phyloP scores from a whole-genome alignment of 2,113 vertebrate genomes.

The Lampris incognitus region DNA sequence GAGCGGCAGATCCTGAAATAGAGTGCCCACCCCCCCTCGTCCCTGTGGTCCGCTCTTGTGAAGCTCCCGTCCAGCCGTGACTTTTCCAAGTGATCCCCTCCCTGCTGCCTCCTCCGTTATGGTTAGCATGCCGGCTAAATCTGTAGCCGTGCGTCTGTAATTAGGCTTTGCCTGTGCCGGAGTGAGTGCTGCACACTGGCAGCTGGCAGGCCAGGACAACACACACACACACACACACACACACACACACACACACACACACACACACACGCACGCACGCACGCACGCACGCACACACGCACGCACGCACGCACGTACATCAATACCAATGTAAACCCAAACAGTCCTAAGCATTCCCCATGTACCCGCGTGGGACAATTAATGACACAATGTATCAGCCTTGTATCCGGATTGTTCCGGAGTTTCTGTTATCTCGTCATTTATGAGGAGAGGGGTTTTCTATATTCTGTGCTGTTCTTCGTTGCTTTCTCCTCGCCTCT shows the following conservation, averaged over 20 bases:
- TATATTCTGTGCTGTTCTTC: no score
- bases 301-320: constrained; percentile 5
- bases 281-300: background rate
- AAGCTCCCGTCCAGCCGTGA: constrained; percentile 83
- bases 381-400: no score
- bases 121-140: constrained; percentile 88
- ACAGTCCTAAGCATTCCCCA: background rate
- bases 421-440: no score
- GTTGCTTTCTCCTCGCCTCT: constrained; percentile 24
- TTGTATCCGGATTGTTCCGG: no score
- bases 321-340: constrained; percentile 32
- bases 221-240: constrained; percentile 42
- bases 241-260: constrained; percentile 1
- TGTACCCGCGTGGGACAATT: no score
- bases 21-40: constrained; percentile 70
- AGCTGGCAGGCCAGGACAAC: constrained; percentile 76
- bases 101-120: constrained; percentile 85
- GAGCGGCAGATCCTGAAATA: constrained; percentile 82
- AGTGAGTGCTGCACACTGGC: constrained; percentile 82
- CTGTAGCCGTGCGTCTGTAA: constrained; percentile 85
- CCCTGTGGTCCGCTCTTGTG: constrained; percentile 84
- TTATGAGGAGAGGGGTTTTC: no score
- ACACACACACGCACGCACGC: constrained; percentile 25
- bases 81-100: constrained; percentile 83
- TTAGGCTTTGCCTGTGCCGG: constrained; percentile 80